Evolutionary conservation across 2,113 vertebrate species (phyloP).

Genomic region (Grammomys dolichurus): DNA sequence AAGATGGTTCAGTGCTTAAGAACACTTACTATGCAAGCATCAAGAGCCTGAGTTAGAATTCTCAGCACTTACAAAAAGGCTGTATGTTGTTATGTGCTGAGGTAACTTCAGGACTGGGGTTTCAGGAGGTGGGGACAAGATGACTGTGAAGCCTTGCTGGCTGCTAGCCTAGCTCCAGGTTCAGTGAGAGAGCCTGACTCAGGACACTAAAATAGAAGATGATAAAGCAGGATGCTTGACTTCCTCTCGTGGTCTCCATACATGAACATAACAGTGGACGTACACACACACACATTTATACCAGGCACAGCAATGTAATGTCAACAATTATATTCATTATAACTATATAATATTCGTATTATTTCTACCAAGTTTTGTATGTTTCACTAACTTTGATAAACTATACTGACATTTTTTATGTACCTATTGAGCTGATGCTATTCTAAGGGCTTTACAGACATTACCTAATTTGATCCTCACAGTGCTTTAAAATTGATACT

Average conservation of each 20-base stretch:
- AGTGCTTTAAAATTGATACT: slow-evolving; percentile 13
- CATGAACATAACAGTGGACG: neutral
- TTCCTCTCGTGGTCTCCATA: neutral
- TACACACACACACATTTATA: neutral
- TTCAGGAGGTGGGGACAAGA: neutral
- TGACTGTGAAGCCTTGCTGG: neutral
- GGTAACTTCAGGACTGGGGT: neutral
- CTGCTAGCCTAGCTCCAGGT: neutral
- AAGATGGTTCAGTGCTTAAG: neutral
- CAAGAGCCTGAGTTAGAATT: neutral
- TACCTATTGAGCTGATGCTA: neutral
- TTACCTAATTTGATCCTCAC: slow-evolving; percentile 48
- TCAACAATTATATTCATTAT: neutral
- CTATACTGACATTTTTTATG: neutral
- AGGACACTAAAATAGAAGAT: too few relatives aligned
- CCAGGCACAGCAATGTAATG: neutral
- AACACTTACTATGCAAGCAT: neutral
- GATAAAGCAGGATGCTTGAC: neutral
- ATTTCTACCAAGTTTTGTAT: neutral
- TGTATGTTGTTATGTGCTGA: neutral
- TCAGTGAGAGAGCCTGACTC: neutral
- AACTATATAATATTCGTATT: neutral
- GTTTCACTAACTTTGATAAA: slow-evolving; percentile 1
- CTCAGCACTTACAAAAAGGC: neutral
- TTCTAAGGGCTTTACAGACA: neutral